Evolutionary conservation across 2,888 invertebrate species (phyloP).

Genomic region (Philereme transversata): DNA sequence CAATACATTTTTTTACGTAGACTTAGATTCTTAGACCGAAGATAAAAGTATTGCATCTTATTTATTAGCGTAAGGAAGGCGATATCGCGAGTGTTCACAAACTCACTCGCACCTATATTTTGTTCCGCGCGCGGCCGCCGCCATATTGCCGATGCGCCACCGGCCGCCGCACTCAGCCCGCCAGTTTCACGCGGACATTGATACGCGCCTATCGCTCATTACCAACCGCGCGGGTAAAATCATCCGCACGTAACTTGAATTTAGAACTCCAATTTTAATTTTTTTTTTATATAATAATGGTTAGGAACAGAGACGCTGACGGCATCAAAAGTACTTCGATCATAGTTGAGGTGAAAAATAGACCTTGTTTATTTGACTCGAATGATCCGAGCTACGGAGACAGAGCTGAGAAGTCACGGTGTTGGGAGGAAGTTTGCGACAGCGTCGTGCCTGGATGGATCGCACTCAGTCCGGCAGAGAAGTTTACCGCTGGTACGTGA

Average conservation of each 20-base stretch:
- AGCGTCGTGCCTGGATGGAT: slow-evolving; percentile 74
- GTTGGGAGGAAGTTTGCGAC: slow-evolving; percentile 78
- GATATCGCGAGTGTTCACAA: slow-evolving; percentile 60
- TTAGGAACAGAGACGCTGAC: slow-evolving; percentile 69
- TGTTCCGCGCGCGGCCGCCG: slow-evolving; percentile 58
- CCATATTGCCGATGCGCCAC: slow-evolving; percentile 70
- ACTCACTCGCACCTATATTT: slow-evolving; percentile 67
- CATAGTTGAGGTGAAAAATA: slow-evolving; percentile 71
- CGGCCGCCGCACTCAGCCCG: slow-evolving; percentile 57
- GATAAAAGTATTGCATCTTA: slow-evolving; percentile 26
- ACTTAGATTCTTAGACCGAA: neutral
- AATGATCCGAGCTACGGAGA: slow-evolving; percentile 74
- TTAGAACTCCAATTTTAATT: slow-evolving; percentile 24
- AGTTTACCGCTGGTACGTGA: slow-evolving; percentile 76
- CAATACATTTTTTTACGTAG: neutral
- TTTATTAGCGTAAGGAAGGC: slow-evolving; percentile 71
- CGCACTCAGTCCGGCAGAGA: slow-evolving; percentile 67
- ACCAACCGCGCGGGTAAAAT: slow-evolving; percentile 50
- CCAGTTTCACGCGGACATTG: slow-evolving; percentile 77
- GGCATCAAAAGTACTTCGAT: slow-evolving; percentile 73
- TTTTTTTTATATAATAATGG: slow-evolving; percentile 55
- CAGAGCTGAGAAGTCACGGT: slow-evolving; percentile 71
- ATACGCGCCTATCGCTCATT: slow-evolving; percentile 60
- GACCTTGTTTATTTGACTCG: slow-evolving; percentile 73
- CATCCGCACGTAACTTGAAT: slow-evolving; percentile 50